Evolutionary conservation across 2,888 invertebrate genomes (phyloP).

Genomic region (Brachyptera putata): DNA sequence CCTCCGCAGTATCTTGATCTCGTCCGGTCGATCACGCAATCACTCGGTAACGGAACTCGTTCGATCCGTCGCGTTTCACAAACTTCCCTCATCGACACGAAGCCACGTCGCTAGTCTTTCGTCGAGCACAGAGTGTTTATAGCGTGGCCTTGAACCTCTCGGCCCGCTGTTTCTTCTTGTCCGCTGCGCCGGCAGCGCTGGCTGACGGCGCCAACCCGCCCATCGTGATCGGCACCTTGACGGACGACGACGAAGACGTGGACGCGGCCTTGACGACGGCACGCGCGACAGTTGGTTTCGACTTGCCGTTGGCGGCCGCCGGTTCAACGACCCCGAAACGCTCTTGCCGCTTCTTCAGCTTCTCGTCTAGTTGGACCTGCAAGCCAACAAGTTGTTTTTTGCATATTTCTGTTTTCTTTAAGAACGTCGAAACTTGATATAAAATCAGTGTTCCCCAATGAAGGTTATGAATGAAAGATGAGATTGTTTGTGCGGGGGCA

Average conservation of each 20-base stretch:
- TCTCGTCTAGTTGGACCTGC: constrained; percentile 38
- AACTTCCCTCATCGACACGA: no score
- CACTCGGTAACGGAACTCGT: no score
- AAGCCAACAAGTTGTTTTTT: constrained; percentile 19
- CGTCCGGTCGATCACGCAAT: no score
- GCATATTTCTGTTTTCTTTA: neutral
- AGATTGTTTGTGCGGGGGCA: no score
- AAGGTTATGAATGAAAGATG: no score
- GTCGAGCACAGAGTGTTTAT: no score
- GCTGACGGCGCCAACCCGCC: neutral
- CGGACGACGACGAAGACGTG: neutral
- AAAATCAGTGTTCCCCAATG: no score
- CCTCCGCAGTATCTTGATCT: no score
- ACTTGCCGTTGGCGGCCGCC: constrained; percentile 11
- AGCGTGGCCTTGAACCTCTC: constrained; percentile 34
- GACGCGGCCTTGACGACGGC: no score
- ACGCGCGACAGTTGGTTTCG: neutral
- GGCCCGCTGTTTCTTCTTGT: constrained; percentile 38
- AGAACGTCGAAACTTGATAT: no score
- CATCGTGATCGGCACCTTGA: constrained; percentile 2
- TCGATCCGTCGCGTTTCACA: no score
- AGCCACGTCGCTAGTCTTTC: no score
- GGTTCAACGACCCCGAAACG: constrained; percentile 41
- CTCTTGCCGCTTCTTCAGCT: constrained; percentile 44
- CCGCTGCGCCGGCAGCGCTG: constrained; percentile 16